Evolutionary conservation across 1,140 invertebrate genomes (phyloP).

Genomic region (Ridgeia piscesae): DNA sequence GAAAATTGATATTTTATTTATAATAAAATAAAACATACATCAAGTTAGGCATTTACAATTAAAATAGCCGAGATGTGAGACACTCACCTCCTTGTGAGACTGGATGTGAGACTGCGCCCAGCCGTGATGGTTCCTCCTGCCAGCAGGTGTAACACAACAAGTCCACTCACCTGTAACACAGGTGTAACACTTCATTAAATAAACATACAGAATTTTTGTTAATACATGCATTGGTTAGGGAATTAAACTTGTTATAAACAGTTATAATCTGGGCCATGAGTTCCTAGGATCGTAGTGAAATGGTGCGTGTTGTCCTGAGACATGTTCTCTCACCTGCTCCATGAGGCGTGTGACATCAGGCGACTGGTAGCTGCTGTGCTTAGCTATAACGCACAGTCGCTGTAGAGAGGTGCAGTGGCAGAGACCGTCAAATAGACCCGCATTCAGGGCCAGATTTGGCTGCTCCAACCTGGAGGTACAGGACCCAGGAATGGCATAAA

Average conservation of each 20-base stretch:
- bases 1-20: no score
- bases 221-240: no score
- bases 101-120: background rate
- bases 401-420: constrained; percentile 3
- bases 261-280: no score
- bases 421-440: constrained; percentile 4
- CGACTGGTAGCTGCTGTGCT: constrained; percentile 9
- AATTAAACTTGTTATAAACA: no score
- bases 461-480: constrained; percentile 15
- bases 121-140: constrained; percentile 14
- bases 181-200: no score
- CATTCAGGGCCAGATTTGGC: constrained; percentile 22
- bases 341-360: background rate
- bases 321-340: constrained; percentile 16
- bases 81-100: background rate
- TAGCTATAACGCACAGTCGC: constrained; percentile 24
- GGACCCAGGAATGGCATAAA: background rate
- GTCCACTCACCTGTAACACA: background rate
- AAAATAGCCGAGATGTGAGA: no score
- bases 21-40: no score
- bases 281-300: no score
- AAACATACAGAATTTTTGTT: no score
- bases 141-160: constrained; percentile 17
- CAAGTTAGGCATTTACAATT: no score
- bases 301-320: background rate